These are phyloP conservation scores for Chloroceryle inda DNA, from an alignment of 2,797 vertebrate genomes.

Conservation along the genomic window DNA sequence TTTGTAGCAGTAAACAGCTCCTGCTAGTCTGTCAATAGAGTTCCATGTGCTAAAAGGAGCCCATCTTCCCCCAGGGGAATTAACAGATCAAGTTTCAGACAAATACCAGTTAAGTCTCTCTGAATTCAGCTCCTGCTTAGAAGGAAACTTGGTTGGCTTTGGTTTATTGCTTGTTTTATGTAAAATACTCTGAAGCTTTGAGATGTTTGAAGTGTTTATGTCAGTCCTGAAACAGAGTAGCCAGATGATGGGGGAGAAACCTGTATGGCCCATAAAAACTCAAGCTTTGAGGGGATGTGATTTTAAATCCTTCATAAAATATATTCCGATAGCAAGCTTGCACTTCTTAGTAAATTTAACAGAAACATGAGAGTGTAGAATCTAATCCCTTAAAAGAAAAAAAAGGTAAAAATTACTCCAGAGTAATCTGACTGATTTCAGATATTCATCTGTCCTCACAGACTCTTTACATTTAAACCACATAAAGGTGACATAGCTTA, in stretches of 20 bases:
- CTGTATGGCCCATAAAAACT: not conserved
- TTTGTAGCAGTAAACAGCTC: not conserved
- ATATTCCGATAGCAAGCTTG: not conserved
- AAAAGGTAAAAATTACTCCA: not conserved
- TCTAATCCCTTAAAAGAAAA: not conserved
- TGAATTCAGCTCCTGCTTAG: not conserved
- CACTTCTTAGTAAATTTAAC: not conserved
- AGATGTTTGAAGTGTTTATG: not conserved
- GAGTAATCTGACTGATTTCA: not conserved
- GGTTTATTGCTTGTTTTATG: not conserved
- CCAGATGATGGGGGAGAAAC: not conserved
- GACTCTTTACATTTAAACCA: not conserved
- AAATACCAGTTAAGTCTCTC: not conserved
- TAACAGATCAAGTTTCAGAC: not conserved
- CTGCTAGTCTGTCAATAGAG: not conserved
- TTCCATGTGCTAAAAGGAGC: not conserved
- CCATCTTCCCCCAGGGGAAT: not conserved
- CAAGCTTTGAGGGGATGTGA: not conserved
- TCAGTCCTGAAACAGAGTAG: not conserved
- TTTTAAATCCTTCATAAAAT: not conserved
- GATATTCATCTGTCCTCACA: not conserved
- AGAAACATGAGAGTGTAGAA: not conserved
- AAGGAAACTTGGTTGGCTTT: not conserved
- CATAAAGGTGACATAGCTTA: not conserved
- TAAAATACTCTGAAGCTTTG: not conserved